phyloP scores from a whole-genome alignment of 2,888 invertebrate species.

The Phengaris arion region DNA sequence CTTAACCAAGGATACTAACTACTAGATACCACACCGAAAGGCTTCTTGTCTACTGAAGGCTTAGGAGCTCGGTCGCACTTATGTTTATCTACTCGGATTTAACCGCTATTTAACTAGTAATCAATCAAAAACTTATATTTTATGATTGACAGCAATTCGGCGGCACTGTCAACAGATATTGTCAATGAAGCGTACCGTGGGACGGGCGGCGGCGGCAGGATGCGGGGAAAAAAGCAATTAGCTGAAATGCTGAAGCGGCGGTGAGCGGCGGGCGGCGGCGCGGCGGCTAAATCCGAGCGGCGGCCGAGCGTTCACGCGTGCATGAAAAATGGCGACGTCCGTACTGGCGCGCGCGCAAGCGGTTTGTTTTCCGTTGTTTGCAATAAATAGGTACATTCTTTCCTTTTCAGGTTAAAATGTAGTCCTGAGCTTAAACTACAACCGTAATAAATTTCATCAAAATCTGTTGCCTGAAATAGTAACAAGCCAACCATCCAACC shows the following conservation, averaged over 20 bases:
- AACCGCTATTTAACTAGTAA: not conserved
- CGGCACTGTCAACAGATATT: conserved; percentile 11
- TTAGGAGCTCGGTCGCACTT: too few relatives aligned
- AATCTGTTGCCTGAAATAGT: too few relatives aligned
- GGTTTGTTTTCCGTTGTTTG: not conserved
- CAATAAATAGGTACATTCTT: too few relatives aligned
- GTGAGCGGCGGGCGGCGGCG: conserved; percentile 11
- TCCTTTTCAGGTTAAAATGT: too few relatives aligned
- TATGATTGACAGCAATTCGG: conserved; percentile 7
- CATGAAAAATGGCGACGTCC: conserved; percentile 67
- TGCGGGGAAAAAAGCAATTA: conserved; percentile 70
- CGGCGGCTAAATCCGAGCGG: conserved; percentile 56
- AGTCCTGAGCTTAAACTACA: too few relatives aligned
- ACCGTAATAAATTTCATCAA: too few relatives aligned
- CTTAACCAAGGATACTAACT: too few relatives aligned
- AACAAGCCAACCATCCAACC: too few relatives aligned
- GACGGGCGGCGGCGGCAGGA: conserved; percentile 29
- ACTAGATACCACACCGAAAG: too few relatives aligned
- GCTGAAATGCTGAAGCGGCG: conserved; percentile 59
- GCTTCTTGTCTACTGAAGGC: too few relatives aligned
- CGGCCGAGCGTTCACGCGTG: conserved; percentile 71
- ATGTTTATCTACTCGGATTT: too few relatives aligned
- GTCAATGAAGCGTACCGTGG: conserved; percentile 16
- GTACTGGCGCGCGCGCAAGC: conserved; percentile 41
- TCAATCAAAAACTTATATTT: not conserved